Evolutionary conservation across 2,888 invertebrate species (phyloP), one percentile per base, ranked within the genome.

Genomic region (Magallana nippona): DNA sequence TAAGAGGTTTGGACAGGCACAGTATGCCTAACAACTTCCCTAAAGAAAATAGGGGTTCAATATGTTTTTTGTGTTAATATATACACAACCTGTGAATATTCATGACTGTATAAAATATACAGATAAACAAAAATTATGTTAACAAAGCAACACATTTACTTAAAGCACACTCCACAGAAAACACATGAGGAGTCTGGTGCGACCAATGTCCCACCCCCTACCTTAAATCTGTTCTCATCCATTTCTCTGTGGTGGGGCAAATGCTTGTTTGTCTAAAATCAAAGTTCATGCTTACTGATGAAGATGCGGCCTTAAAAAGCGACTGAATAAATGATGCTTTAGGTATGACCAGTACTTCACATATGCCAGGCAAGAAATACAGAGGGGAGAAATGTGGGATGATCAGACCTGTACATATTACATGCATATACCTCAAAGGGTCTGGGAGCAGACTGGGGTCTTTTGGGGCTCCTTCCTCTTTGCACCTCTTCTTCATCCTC

Each of bases 391-490:
- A 44, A 44, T 8, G 8, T 44, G 44, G 13, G 8, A 15, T 78
- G 13, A 44, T 77, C 15, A 44, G 22, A 78, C 44, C 13, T 78
- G 55, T 55, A 19, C 27, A 27, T 10, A 2, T 78, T 55, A 10
- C 44, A 19, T 19, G 3, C 55, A 27, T n/a, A 60, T 84, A 91
- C 90, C 90, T 91, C 90, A 87, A 89, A 91, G 57, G 89, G 89
- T 79, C 86, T 86, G 62, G 89, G 91, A 19, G 91, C 91, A 55
- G 89, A 86, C 80, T 89, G 90, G 5, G 82, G 82, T 82, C 85
- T 62, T 44, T 71, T 22, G 15, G 27, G 15, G 32, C 13, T 79
- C 44, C 77, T 84, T 27, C 82, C 82, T 17, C 82, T 82, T 44
- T 5, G 44, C 44, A 5, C 44, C 87, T 84, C 77, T 11, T 88